A percentile compares a stretch with the other conserved stretches of the same genome.
These are phyloP conservation scores for Psephotus haematonotus DNA, from an alignment of 2,113 vertebrate genomes.

Conservation along the genomic window DNA sequence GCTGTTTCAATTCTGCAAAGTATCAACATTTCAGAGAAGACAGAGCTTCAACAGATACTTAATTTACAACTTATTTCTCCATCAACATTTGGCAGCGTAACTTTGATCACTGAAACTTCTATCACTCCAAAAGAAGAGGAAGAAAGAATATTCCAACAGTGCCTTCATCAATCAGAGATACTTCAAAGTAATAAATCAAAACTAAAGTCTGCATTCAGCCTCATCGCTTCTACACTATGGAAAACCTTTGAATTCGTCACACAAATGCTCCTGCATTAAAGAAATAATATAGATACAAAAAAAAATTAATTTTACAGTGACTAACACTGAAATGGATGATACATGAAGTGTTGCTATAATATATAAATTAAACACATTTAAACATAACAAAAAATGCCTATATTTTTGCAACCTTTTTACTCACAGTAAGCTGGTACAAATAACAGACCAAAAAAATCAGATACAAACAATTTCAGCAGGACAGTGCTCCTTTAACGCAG, in stretches of 20 bases:
- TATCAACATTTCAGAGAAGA: slow-evolving; percentile 39
- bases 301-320: neutral
- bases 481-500: neutral
- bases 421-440: neutral
- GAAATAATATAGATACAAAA: neutral
- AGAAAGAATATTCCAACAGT: slow-evolving; percentile 17
- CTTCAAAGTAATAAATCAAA: slow-evolving; percentile 40
- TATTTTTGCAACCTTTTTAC: neutral
- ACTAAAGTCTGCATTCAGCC: neutral
- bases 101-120: slow-evolving; percentile 53
- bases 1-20: slow-evolving; percentile 35
- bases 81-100: slow-evolving; percentile 30
- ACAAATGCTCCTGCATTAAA: neutral
- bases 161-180: slow-evolving; percentile 17
- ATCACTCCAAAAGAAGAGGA: slow-evolving; percentile 17
- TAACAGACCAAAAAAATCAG: neutral
- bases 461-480: neutral
- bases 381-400: neutral
- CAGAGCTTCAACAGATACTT: slow-evolving; percentile 50
- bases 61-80: slow-evolving; percentile 54
- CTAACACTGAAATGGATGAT: neutral
- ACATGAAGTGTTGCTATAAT: neutral
- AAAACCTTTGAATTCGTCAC: slow-evolving; percentile 18
- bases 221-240: neutral
- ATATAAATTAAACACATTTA: neutral